A percentile compares a stretch with the other conserved stretches of the same genome.
Evolutionary conservation across 2,113 vertebrate species (phyloP).

Genomic region (Elachura formosa): DNA sequence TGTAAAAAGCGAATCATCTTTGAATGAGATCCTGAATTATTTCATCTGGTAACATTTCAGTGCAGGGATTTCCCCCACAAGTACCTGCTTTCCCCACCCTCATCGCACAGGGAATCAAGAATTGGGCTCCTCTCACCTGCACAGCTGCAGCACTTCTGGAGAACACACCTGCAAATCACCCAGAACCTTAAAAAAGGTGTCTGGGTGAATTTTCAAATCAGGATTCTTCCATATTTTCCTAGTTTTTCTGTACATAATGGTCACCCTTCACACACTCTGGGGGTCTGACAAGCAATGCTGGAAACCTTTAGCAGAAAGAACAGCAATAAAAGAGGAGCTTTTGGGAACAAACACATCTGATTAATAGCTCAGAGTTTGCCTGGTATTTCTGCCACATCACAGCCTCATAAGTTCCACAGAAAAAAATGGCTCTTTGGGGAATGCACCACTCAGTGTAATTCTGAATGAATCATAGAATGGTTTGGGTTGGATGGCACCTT

Average conservation of each 20-base stretch:
- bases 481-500: background rate
- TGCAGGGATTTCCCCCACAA: background rate
- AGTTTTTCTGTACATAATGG: conserved; percentile 52
- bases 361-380: background rate
- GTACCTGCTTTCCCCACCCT: background rate
- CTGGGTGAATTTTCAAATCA: conserved; percentile 64
- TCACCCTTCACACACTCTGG: conserved; percentile 64
- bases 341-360: background rate
- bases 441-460: background rate
- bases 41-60: background rate
- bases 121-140: conserved; percentile 56
- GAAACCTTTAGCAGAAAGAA: conserved; percentile 66
- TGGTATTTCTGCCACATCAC: background rate
- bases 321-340: background rate
- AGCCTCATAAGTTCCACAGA: background rate
- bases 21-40: background rate
- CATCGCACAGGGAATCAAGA: background rate
- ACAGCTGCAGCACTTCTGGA: conserved; percentile 75
- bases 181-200: conserved; percentile 70
- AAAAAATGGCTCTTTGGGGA: background rate
- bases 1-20: background rate
- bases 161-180: conserved; percentile 68
- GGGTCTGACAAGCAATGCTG: conserved; percentile 67
- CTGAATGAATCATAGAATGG: background rate
- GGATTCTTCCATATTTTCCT: conserved; percentile 67